Conservation (phyloP, 2,113 vertebrate species). For the Callocephalon fimbriatum region DNA sequence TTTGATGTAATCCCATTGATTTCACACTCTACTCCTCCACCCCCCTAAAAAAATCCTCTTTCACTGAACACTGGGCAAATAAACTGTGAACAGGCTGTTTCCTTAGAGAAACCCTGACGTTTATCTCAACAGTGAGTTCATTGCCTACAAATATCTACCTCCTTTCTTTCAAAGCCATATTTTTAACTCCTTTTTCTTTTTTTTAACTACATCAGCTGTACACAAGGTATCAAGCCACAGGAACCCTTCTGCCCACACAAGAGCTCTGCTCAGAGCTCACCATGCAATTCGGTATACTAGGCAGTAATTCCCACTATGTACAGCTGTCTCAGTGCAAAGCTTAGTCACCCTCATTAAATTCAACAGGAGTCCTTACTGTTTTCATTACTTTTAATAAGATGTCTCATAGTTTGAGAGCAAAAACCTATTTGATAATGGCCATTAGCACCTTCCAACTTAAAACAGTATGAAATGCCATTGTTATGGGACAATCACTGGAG, state of each 20-base stretch:
- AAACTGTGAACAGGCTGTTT: not conserved
- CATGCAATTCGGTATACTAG: not conserved
- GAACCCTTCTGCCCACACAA: not conserved
- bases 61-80: not conserved
- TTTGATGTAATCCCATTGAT: not conserved
- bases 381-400: not conserved
- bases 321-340: not conserved
- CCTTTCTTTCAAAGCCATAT: not conserved
- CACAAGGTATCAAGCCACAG: not conserved
- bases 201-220: not conserved
- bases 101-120: not conserved
- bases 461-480: not conserved
- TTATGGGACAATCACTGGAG: not conserved
- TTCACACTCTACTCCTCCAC: not conserved
- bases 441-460: not conserved
- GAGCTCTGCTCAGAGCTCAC: not conserved
- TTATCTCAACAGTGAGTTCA: not conserved
- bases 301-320: not conserved
- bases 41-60: not conserved
- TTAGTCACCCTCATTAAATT: not conserved
- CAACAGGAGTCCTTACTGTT: not conserved
- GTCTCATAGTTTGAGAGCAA: not conserved
- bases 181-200: not conserved
- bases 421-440: not conserved
- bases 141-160: not conserved